Conservation (phyloP, 1,140 invertebrate species). For the Lepidotrigona ventralis region DNA sequence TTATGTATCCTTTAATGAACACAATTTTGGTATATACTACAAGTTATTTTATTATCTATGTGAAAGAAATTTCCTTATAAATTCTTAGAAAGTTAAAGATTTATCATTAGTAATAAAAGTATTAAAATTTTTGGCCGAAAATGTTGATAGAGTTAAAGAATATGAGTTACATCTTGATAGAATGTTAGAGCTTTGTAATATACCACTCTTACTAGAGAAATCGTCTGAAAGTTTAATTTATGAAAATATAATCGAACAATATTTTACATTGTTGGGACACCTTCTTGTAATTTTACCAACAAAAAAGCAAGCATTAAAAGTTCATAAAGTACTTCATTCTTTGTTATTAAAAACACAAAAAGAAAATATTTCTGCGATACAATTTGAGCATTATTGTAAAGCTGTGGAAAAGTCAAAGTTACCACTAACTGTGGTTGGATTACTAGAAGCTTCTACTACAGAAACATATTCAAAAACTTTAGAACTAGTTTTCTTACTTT, state of each 20-base stretch:
- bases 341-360: conserved; percentile 50
- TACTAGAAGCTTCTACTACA: conserved; percentile 47
- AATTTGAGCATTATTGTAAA: conserved; percentile 48
- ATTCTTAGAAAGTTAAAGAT: conserved; percentile 64
- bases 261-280: conserved; percentile 68
- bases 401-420: conserved; percentile 65
- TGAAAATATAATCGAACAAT: conserved; percentile 54
- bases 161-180: conserved; percentile 59
- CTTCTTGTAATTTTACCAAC: conserved; percentile 61
- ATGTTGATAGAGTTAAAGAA: conserved; percentile 36
- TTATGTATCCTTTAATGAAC: conserved; percentile 70
- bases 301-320: conserved; percentile 36
- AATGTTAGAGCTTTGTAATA: conserved; percentile 62
- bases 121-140: conserved; percentile 65
- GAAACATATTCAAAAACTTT: conserved; percentile 58
- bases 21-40: not conserved
- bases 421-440: conserved; percentile 54
- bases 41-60: not conserved
- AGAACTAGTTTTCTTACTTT: conserved; percentile 57
- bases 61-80: conserved; percentile 47
- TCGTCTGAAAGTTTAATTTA: conserved; percentile 58
- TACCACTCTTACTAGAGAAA: conserved; percentile 59
- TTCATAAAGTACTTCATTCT: conserved; percentile 51
- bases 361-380: conserved; percentile 42
- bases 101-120: conserved; percentile 62